Conservation (phyloP, 2,888 invertebrate species). For the Empis stercorea region DNA sequence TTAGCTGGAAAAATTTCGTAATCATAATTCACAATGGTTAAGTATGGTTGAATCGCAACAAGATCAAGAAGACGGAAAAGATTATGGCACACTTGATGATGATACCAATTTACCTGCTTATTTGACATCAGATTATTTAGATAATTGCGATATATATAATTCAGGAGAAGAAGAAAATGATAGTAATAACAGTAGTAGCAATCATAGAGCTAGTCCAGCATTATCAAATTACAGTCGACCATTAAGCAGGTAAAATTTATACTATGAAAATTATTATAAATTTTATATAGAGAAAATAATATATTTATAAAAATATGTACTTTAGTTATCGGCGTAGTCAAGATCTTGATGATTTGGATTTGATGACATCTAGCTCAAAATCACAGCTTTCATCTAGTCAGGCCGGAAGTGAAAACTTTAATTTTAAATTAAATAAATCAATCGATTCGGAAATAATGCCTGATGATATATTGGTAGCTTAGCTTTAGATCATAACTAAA, state of each 20-base stretch:
- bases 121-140: conserved; percentile 58
- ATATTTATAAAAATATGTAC: not conserved
- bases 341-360: conserved; percentile 42
- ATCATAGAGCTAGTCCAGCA: conserved; percentile 29
- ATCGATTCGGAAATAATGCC: conserved; percentile 20
- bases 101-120: conserved; percentile 62
- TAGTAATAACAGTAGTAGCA: conserved; percentile 24
- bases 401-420: conserved; percentile 21
- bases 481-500: not conserved
- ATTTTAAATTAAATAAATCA: conserved; percentile 27
- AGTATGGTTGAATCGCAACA: conserved; percentile 79
- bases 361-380: conserved; percentile 33
- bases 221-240: conserved; percentile 38
- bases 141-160: conserved; percentile 42
- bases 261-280: too few relatives aligned
- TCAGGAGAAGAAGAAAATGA: conserved; percentile 33
- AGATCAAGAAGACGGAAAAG: conserved; percentile 38
- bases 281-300: too few relatives aligned
- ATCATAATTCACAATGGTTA: conserved; percentile 97
- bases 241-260: conserved; percentile 35
- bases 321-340: conserved; percentile 38
- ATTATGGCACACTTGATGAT: conserved; percentile 37
- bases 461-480: not conserved
- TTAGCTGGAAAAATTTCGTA: conserved; percentile 82
- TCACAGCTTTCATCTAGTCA: conserved; percentile 29